Conservation (phyloP, 1,140 invertebrate species). For the Dinothrombium tinctorium region DNA sequence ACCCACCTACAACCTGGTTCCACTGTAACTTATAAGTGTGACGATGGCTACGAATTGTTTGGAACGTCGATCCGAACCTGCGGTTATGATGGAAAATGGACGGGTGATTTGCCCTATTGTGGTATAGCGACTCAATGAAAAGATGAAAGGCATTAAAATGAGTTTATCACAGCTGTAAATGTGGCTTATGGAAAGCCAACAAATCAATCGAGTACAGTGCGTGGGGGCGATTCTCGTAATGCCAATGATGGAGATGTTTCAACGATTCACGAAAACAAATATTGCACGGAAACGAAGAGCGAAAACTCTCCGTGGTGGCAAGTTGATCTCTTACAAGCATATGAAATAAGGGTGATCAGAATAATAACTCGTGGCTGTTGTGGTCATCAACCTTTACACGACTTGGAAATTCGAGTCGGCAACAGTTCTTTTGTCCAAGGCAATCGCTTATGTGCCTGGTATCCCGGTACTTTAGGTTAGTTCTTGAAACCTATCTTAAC, state of each 20-base stretch:
- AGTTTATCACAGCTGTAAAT: conserved; percentile 26
- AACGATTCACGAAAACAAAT: conserved; percentile 56
- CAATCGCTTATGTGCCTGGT: conserved; percentile 76
- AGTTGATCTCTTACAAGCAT: conserved; percentile 55
- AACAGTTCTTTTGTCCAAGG: conserved; percentile 59
- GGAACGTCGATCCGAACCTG: conserved; percentile 42
- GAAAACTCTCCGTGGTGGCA: conserved; percentile 77
- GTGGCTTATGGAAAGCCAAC: conserved; percentile 60
- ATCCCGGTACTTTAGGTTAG: conserved; percentile 62
- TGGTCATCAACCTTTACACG: conserved; percentile 64
- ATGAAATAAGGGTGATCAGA: conserved; percentile 53
- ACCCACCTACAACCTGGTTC: conserved; percentile 27
- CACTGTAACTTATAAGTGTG: conserved; percentile 49
- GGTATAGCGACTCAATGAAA: conserved; percentile 29
- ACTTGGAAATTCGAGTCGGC: conserved; percentile 68
- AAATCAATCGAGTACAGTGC: conserved; percentile 53
- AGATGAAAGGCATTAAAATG: background rate
- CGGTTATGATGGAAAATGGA: conserved; percentile 41
- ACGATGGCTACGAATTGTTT: conserved; percentile 48
- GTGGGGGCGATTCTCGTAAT: conserved; percentile 49
- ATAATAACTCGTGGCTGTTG: conserved; percentile 64
- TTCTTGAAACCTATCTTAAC: background rate
- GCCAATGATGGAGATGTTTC: conserved; percentile 60
- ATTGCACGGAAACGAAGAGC: conserved; percentile 63
- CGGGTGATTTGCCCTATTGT: conserved; percentile 52